Base-by-base conservation (phyloP, 1,140 invertebrate species). In the Trichonephila inaurata region DNA sequence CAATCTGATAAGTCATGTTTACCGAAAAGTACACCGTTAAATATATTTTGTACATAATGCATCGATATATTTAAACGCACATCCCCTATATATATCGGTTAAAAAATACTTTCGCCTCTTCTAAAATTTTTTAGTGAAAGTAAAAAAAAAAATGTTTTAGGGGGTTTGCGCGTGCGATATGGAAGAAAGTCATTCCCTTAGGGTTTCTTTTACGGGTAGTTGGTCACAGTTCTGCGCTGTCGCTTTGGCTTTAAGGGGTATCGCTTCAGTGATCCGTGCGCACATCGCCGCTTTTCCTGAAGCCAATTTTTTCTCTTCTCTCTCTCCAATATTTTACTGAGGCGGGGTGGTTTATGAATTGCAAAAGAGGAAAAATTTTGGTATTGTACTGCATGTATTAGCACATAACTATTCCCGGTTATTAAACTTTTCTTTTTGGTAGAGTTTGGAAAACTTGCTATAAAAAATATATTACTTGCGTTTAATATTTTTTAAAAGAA, bases 211-310 rank as follows among this genome's bases (percentile, higher is more conserved):
- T 82, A 51, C 89, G 87, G 62, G 18, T 66, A 72, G 87, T 33
- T 64, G 62, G 40, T 66, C 58, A 24, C 89, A 58, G 69, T 91
- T 81, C 81, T 72, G 89, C 89, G n/a, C 89, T 91, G 89, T 91
- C 89, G 72, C 89, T 66, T 66, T 51, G 51, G 89, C 89, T 91
- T 89, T 91, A 91, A 60, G 58, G 89, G 87, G 89, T 28, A 44
- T 16, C 89, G 89, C 89, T 91, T 91, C 89, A 91, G 2, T 91
- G 89, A 44, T 6, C 87, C 87, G 87, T n/a, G 87, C 60, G 61
- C 86, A 64, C 62, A 64, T 66, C 64, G 8, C 21, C 87, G 40
- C 62, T 69, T 72, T 66, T 58, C 82, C n/a, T 40, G 28, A 62
- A 24, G 19, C 19, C 6, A 33, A 19, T 72, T 69, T 72, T 72